Evolutionary conservation across 2,888 invertebrate species (phyloP).

Genomic region (Thalpophila matura): DNA sequence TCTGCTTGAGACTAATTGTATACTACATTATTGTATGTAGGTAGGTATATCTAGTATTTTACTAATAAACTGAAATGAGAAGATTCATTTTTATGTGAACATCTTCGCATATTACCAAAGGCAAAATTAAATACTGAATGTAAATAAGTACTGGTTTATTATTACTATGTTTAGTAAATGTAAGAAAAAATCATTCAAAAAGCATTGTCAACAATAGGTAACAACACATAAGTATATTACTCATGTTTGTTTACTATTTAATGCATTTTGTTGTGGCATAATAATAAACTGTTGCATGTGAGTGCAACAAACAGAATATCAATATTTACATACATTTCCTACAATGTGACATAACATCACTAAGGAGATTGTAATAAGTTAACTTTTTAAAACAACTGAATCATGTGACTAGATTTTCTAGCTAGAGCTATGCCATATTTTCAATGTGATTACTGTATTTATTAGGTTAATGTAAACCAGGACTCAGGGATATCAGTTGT

Average conservation of each 20-base stretch:
- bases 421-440: slow-evolving; percentile 27
- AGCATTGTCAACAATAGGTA: slow-evolving; percentile 64
- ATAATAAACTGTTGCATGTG: slow-evolving; percentile 80
- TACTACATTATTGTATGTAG: too few relatives aligned
- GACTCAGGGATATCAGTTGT: not conserved
- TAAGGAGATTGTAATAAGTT: slow-evolving; percentile 52
- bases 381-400: slow-evolving; percentile 61
- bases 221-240: slow-evolving; percentile 71
- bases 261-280: slow-evolving; percentile 82
- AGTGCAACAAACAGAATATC: slow-evolving; percentile 71
- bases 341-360: slow-evolving; percentile 70
- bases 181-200: slow-evolving; percentile 55
- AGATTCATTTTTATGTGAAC: not conserved
- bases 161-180: slow-evolving; percentile 15
- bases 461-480: slow-evolving; percentile 11
- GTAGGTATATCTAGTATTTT: too few relatives aligned
- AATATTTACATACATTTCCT: slow-evolving; percentile 79
- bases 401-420: slow-evolving; percentile 47
- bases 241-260: slow-evolving; percentile 85
- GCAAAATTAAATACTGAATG: not conserved
- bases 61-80: not conserved
- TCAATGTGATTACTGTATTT: slow-evolving; percentile 15
- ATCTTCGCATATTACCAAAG: not conserved
- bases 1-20: too few relatives aligned
- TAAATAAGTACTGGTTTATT: slow-evolving; percentile 3